Evolutionary conservation across 2,113 vertebrate genomes (phyloP).

Genomic region (Forbesichthys papilliferus): DNA sequence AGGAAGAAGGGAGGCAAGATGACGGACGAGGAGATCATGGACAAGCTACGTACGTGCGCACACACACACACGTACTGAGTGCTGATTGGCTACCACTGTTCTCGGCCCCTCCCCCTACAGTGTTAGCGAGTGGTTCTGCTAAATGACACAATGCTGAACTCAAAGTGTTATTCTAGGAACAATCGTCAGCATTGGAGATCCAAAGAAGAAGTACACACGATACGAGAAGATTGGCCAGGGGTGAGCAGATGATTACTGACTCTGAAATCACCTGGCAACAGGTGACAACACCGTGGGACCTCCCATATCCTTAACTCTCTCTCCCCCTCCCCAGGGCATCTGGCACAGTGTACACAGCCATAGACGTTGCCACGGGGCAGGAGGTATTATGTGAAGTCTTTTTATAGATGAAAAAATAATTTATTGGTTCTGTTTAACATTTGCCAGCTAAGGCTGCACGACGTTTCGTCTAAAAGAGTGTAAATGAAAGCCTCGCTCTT

Average conservation of each 20-base stretch:
- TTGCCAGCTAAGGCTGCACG: not conserved
- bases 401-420: not conserved
- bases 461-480: not conserved
- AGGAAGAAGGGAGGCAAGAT: constrained; percentile 94
- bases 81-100: too few relatives aligned
- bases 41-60: constrained; percentile 85
- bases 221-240: constrained; percentile 98
- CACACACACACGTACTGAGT: not conserved
- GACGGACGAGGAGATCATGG: constrained; percentile 98
- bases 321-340: not conserved
- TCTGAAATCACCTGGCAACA: not conserved
- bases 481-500: too few relatives aligned
- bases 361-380: constrained; percentile 92
- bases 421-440: not conserved
- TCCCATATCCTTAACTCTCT: not conserved
- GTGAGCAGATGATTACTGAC: constrained; percentile 72
- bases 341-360: constrained; percentile 80
- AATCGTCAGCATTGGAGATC: constrained; percentile 95
- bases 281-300: not conserved
- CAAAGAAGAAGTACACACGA: constrained; percentile 96
- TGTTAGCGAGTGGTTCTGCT: too few relatives aligned
- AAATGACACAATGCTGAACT: too few relatives aligned
- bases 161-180: constrained; percentile 74
- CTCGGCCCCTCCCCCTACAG: too few relatives aligned
- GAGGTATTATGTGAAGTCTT: constrained; percentile 73